Evolutionary conservation across 2,888 invertebrate genomes (phyloP).

Genomic region (Cartodere bifasciata): DNA sequence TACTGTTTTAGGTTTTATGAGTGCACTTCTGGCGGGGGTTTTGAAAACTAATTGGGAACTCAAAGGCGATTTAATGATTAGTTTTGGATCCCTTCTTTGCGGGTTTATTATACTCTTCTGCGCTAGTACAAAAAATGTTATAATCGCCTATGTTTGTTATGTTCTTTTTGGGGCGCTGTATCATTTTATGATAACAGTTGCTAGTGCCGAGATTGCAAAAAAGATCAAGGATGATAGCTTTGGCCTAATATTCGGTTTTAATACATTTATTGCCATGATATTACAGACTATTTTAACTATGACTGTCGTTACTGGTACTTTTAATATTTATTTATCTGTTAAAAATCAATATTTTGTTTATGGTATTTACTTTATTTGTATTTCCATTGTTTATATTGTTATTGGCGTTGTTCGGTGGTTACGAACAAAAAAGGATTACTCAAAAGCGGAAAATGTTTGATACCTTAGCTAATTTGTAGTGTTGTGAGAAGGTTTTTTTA

Average conservation of each 20-base stretch:
- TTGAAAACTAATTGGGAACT: conserved; percentile 35
- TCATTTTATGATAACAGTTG: conserved; percentile 67
- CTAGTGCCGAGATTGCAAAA: conserved; percentile 79
- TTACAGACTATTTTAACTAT: conserved; percentile 69
- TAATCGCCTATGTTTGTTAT: conserved; percentile 63
- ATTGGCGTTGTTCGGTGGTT: no score
- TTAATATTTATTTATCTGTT: conserved; percentile 38
- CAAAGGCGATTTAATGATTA: conserved; percentile 36
- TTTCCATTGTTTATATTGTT: conserved; percentile 45
- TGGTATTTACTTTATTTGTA: conserved; percentile 50
- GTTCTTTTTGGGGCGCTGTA: conserved; percentile 63
- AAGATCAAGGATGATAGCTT: conserved; percentile 71
- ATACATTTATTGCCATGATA: conserved; percentile 66
- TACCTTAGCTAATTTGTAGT: no score
- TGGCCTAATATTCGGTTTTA: conserved; percentile 82
- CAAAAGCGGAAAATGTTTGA: no score
- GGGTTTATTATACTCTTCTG: conserved; percentile 40
- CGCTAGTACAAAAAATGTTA: conserved; percentile 30
- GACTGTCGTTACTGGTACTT: conserved; percentile 39
- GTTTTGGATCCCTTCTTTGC: conserved; percentile 39
- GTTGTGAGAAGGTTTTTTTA: no score
- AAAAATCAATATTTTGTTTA: conserved; percentile 55
- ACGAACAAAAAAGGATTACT: no score
- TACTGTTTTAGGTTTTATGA: conserved; percentile 52
- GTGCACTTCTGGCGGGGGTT: conserved; percentile 42